Evolutionary conservation across 35 echinoderm and acorn worm species (phyloP).

Genomic region (Acanthaster planci): DNA sequence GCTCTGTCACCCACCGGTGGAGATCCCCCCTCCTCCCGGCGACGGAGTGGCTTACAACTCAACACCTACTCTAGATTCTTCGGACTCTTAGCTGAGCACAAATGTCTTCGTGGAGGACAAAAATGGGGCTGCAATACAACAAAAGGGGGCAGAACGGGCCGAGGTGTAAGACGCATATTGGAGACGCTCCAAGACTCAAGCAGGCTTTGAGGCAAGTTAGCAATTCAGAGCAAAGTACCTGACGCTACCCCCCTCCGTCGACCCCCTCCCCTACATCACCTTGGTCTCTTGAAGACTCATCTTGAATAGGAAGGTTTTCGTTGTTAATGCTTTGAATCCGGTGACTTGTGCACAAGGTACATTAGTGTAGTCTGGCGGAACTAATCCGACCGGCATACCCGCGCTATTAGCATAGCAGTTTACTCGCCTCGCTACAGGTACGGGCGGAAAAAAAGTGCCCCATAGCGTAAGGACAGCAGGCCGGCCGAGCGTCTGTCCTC

Average conservation of each 20-base stretch:
- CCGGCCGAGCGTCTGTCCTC: not conserved
- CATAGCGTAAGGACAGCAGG: not conserved
- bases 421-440: not conserved
- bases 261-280: no score
- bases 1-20: not conserved
- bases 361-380: conserved; percentile 10
- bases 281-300: no score
- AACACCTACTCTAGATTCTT: conserved; percentile 13
- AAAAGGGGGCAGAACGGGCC: no score
- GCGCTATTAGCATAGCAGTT: not conserved
- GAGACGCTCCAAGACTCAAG: no score
- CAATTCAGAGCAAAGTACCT: no score
- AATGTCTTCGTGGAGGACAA: not conserved
- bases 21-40: not conserved
- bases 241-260: no score
- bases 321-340: conserved; percentile 15
- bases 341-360: conserved; percentile 15
- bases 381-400: not conserved
- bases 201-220: no score
- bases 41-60: conserved; percentile 22
- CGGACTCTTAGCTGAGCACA: not conserved
- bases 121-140: not conserved
- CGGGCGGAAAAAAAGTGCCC: not conserved
- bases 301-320: not conserved
- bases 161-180: no score